Conservation (phyloP, 1,140 invertebrate species). For the Caenorhabditis brenneri region DNA sequence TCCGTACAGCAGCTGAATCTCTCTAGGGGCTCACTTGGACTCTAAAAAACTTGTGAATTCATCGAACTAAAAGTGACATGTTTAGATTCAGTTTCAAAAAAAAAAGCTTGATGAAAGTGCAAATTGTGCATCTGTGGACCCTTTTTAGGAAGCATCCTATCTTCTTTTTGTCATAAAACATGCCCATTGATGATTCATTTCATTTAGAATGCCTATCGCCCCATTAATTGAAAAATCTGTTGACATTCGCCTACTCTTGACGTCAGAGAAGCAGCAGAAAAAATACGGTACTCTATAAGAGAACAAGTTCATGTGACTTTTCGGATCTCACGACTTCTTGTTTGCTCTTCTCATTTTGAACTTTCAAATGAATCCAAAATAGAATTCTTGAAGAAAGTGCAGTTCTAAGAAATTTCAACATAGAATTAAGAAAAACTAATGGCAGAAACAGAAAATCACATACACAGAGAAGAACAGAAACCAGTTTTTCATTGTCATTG, state of each 20-base stretch:
- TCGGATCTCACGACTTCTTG: background rate
- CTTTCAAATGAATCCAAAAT: background rate
- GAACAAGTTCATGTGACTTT: conserved; percentile 4
- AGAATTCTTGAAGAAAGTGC: background rate
- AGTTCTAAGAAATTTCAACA: too few relatives aligned
- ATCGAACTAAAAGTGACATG: too few relatives aligned
- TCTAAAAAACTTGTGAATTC: too few relatives aligned
- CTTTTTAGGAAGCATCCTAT: background rate
- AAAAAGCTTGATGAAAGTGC: background rate
- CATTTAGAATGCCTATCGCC: background rate
- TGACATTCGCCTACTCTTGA: conserved; percentile 2
- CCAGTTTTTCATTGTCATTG: conserved; percentile 5
- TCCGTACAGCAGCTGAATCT: background rate
- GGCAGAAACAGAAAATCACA: background rate
- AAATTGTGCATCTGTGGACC: conserved; percentile 20
- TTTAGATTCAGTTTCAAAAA: too few relatives aligned
- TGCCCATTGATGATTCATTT: background rate
- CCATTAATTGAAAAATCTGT: conserved; percentile 22
- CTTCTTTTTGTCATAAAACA: background rate
- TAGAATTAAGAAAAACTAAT: too few relatives aligned
- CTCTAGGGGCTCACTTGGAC: background rate
- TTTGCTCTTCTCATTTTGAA: background rate
- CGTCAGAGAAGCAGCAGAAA: too few relatives aligned
- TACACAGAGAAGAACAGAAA: background rate
- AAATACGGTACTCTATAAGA: background rate